These are phyloP conservation scores for Toxonevra muliebris DNA, from an alignment of 2,888 invertebrate genomes.

Conservation along the genomic window DNA sequence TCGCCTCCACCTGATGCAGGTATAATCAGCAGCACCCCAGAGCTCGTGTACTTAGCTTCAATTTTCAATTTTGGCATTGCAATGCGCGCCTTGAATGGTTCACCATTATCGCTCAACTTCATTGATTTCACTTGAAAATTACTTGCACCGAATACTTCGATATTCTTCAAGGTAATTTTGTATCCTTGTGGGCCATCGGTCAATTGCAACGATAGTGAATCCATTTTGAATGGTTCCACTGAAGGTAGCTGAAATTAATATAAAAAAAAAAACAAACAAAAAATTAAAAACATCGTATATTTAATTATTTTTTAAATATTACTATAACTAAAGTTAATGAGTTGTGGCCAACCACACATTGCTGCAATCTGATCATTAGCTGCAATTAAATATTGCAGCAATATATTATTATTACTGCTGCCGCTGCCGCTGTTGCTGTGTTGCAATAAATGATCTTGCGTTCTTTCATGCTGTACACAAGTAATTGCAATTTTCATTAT, in stretches of 20 bases:
- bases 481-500: too few relatives aligned
- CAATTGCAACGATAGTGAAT: slow-evolving; percentile 69
- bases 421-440: too few relatives aligned
- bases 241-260: slow-evolving; percentile 67
- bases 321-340: too few relatives aligned
- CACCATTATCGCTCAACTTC: slow-evolving; percentile 69
- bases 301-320: too few relatives aligned
- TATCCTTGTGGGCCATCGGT: slow-evolving; percentile 71
- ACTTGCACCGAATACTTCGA: slow-evolving; percentile 73
- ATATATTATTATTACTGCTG: too few relatives aligned
- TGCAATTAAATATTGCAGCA: too few relatives aligned
- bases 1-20: slow-evolving; percentile 78
- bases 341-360: too few relatives aligned
- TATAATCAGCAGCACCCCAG: slow-evolving; percentile 74
- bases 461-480: too few relatives aligned
- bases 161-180: slow-evolving; percentile 69
- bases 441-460: too few relatives aligned
- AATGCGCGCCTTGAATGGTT: slow-evolving; percentile 73
- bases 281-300: too few relatives aligned
- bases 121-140: slow-evolving; percentile 70
- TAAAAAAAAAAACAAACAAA: too few relatives aligned
- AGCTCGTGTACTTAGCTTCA: slow-evolving; percentile 74
- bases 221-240: slow-evolving; percentile 74
- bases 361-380: too few relatives aligned
- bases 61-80: slow-evolving; percentile 73